phyloP scores from a whole-genome alignment of 1,140 invertebrate species.

The Nilaparvata lugens region DNA sequence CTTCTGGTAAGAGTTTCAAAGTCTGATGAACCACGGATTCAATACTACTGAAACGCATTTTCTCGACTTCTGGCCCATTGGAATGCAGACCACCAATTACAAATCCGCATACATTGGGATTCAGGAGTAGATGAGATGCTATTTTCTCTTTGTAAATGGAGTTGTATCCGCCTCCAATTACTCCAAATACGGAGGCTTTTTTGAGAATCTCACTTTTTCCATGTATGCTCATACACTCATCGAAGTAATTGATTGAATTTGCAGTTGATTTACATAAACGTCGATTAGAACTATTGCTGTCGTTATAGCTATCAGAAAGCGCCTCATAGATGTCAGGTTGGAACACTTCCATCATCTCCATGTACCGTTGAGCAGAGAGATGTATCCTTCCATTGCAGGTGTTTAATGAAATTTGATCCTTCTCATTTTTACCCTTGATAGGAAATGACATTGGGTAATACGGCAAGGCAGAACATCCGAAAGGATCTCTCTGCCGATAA shows the following conservation, averaged over 20 bases:
- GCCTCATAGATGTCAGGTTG: slow-evolving; percentile 69
- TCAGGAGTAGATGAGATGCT: slow-evolving; percentile 43
- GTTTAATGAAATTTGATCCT: too few species aligned
- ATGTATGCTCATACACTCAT: slow-evolving; percentile 48
- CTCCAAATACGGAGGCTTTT: slow-evolving; percentile 47
- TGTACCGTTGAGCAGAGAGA: slow-evolving; percentile 38
- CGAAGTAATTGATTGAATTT: slow-evolving; percentile 46
- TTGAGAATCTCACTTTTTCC: slow-evolving; percentile 38
- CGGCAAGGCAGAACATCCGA: too few species aligned
- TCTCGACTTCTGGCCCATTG: slow-evolving; percentile 49
- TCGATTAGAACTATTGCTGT: slow-evolving; percentile 48
- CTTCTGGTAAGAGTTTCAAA: slow-evolving; percentile 46
- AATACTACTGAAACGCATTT: slow-evolving; percentile 44
- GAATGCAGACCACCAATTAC: slow-evolving; percentile 69
- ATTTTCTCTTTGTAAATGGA: slow-evolving; percentile 45
- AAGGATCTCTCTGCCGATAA: too few species aligned
- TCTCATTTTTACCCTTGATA: slow-evolving; percentile 42
- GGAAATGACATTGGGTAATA: too few species aligned
- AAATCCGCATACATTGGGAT: slow-evolving; percentile 49
- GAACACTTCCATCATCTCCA: slow-evolving; percentile 61
- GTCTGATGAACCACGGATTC: slow-evolving; percentile 48
- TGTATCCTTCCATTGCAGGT: too few species aligned
- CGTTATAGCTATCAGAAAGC: slow-evolving; percentile 70
- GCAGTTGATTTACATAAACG: slow-evolving; percentile 46
- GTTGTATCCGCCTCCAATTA: slow-evolving; percentile 63